Percentiles rank a stretch among this genome's conserved stretches.
Conservation (phyloP, 2,888 invertebrate species). For the Caenorhabditis plicata region DNA sequence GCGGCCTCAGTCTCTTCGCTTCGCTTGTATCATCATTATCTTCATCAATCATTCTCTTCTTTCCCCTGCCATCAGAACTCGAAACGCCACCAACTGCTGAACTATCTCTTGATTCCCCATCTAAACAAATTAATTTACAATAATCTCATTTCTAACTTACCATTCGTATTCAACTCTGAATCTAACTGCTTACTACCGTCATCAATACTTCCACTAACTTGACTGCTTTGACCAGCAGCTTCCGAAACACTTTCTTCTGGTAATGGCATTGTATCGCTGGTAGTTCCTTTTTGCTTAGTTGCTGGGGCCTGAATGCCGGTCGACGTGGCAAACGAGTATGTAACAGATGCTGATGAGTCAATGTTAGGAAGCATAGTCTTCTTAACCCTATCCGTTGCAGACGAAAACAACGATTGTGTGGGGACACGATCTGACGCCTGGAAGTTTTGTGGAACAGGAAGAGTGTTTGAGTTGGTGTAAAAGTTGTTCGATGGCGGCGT, state of each 20-base stretch:
- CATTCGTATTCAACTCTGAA: slow-evolving; percentile 6
- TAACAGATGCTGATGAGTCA: slow-evolving; percentile 10
- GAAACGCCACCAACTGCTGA: slow-evolving; percentile 29
- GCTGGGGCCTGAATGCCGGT: slow-evolving; percentile 7
- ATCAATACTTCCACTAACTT: slow-evolving; percentile 32
- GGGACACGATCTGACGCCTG: slow-evolving; percentile 26
- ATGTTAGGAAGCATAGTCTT: slow-evolving; percentile 25
- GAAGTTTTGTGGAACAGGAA: slow-evolving; percentile 24
- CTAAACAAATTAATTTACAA: slow-evolving; percentile 4
- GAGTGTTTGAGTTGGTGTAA: background rate
- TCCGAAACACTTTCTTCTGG: slow-evolving; percentile 27
- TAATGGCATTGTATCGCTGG: slow-evolving; percentile 8
- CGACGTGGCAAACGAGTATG: slow-evolving; percentile 16
- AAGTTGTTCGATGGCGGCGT: slow-evolving; percentile 13
- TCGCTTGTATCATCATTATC: slow-evolving; percentile 12
- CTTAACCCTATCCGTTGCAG: slow-evolving; percentile 5
- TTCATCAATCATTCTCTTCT: too few species aligned
- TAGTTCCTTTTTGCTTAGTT: background rate
- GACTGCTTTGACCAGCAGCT: slow-evolving; percentile 31
- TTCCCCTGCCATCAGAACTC: slow-evolving; percentile 37
- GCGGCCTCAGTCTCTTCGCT: slow-evolving; percentile 34
- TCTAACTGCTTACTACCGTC: slow-evolving; percentile 3
- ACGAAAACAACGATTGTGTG: slow-evolving; percentile 20
- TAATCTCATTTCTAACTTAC: slow-evolving; percentile 1
- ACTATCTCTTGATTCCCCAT: slow-evolving; percentile 40